Base-by-base conservation (phyloP, 1,140 invertebrate species). In the Drosophila prosaltans region DNA sequence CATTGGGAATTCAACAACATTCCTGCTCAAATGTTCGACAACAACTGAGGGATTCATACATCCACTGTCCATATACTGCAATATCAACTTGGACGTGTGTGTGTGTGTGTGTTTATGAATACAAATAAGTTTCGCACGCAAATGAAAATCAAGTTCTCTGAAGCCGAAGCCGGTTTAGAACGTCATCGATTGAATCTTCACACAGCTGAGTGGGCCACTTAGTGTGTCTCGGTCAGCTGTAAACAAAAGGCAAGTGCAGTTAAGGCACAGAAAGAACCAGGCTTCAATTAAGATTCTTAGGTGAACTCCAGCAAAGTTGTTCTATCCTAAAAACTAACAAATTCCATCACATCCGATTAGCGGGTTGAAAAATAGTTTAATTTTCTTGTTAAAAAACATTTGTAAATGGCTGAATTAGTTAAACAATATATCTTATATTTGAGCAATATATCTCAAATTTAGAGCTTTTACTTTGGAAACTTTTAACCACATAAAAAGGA, bases 1-100 rank as follows among this genome's bases (percentile, higher is more conserved):
- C 61, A 60, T 26, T 69, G 48, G 40, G 43, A 51, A 61, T 57
- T 62, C 11, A 39, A 65, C 80, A 69, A 82, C 82, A 86, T 86
- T 70, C 69, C 72, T 63, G 59, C 54, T 65, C 62, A 67, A 76
- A 58, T 66, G 80, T 64, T 72, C 28, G 59, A 28, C 36, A 54
- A n/a, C 41, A 48, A 86, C 83, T 86, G 80, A 74, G 36, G 21
- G 58, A n/a, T 6, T 8, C n/a, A 51, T 11, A 26, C 45, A 10
- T 11, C 1, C 39, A 11, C 2, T 11, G 9, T 40, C 8, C 9
- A 40, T 24, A 51, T 24, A 8, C 21, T 10, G 32, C 32, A 36
- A 6, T 6, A 36, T 7, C 3, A 36, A 51, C 21, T 16, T 16
- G 16, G 0, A 16, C 16, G 16, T 16, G 16, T 48, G 45, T 48